Evolutionary conservation across 1,140 invertebrate genomes (phyloP), one percentile per base, ranked within the genome.

Genomic region (Vanessa tameamea): DNA sequence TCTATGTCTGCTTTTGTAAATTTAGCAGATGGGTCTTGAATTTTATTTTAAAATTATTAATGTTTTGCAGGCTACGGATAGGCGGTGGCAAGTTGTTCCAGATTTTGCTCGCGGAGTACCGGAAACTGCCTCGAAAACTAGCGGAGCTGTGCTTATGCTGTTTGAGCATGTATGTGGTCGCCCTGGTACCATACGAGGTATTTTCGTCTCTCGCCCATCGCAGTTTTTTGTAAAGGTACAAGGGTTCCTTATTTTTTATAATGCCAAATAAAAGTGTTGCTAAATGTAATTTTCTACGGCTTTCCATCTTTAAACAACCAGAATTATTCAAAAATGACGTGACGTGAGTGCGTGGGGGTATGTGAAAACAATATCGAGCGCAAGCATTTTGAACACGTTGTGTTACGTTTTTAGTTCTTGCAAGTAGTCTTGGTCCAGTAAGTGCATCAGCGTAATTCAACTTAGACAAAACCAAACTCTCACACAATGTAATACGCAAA

Each of bases 371-470:
- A 50, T 57, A 78, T 75, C 13, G 50, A 15, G 50, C 50, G n/a
- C 50, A 51, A 15, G 50, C 50, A 15, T 72, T 66, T 72, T 51
- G 77, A 23, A 78, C 66, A 20, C 73, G 59, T 23, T 78, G 77
- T 2, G 73, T 72, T 6, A 75, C 26, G n/a, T 68, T 51, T 59
- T 65, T 47, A 15, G 67, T 66, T 48, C 59, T 16, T 4, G 14
- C 47, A 2, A 78, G 20, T 16, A 76, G 23, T 37, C 77, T 31
- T 31, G 73, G 74, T 1, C 73, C 71, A 43, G 64, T 53, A 2
- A 79, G 70, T 9, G 70, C 55, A 37, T 75, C 77, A 37, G 64
- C 72, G 47, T 78, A 78, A 59, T 78, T 78, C 6, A 72, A 47
- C 43, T 75, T 73, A 13, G 65, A 69, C 9, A 75, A 47, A 8